Evolutionary conservation across 2,113 vertebrate genomes (phyloP), one percentile per base, ranked within the genome.

Genomic region (Oryzias melastigma): DNA sequence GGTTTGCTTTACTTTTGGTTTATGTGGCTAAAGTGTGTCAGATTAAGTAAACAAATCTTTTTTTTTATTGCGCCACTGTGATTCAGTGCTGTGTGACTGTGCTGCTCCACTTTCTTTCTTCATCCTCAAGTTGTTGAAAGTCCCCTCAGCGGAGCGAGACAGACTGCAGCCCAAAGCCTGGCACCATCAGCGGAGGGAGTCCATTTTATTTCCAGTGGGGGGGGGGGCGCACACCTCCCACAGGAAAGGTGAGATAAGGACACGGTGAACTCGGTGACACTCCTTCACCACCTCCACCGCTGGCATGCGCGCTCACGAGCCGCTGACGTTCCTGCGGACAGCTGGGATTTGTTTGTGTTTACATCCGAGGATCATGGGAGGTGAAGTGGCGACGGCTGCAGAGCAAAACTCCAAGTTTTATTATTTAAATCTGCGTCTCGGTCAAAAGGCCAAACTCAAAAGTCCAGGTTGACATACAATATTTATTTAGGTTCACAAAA

Each of bases 401-500:
- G 63, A 52, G 58, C 55, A 18, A 13, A 46, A 54, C 46, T 64
- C 48, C 16, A n/a, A n/a, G n/a, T n/a, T n/a, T n/a, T n/a, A n/a
- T n/a, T n/a, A n/a, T n/a, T n/a, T n/a, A n/a, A n/a, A n/a, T n/a
- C n/a, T n/a, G n/a, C n/a, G n/a, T n/a, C n/a, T 18, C 19, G 19
- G 10, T 35, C 29, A 14, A 35, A 13, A 54, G n/a, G 35, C 12
- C 52, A 47, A n/a, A 7, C 44, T 46, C 4, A 7, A 18, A 47
- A 17, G 1, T 4, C 16, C n/a, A 87, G 87, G 86, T 82, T 80
- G 87, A 93, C 92, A 92, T 92, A 93, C 90, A 86, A 93, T 92
- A 93, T 93, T 93, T 93, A 93, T 93, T 93, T 91, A 93, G 90
- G 90, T 93, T 93, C 92, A 93, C 92, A 93, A 92, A 93, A 92